Evolutionary conservation across 2,888 invertebrate species (phyloP).

Genomic region (Ischnus inquisitorius): DNA sequence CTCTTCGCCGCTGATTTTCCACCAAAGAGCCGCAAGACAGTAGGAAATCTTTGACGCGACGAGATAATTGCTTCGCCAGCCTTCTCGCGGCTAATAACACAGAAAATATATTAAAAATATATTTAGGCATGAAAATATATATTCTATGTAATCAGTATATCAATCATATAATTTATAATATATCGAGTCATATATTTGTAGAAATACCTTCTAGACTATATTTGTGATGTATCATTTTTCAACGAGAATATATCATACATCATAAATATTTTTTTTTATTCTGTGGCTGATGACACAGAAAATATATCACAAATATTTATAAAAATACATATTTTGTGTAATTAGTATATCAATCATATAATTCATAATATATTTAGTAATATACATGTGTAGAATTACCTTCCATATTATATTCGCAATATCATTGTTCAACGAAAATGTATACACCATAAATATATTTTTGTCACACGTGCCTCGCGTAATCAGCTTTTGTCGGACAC

Average conservation of each 20-base stretch:
- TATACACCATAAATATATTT: conserved; percentile 11
- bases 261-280: too few relatives aligned
- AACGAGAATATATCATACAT: too few relatives aligned
- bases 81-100: neutral
- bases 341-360: too few relatives aligned
- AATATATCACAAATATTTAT: neutral
- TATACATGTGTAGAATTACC: too few relatives aligned
- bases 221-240: neutral
- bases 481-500: conserved; percentile 4
- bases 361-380: too few relatives aligned
- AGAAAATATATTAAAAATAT: neutral
- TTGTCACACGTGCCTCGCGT: neutral
- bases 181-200: too few relatives aligned
- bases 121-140: neutral
- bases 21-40: neutral
- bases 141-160: too few relatives aligned
- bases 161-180: neutral
- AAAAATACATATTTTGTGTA: too few relatives aligned
- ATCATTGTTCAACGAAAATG: too few relatives aligned
- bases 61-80: neutral
- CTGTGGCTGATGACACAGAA: too few relatives aligned
- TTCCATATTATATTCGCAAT: too few relatives aligned
- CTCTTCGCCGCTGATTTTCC: neutral
- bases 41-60: neutral
- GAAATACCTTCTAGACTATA: too few relatives aligned